These are phyloP conservation scores for Diuraphis noxia DNA, from an alignment of 1,140 invertebrate genomes.

Conservation along the genomic window DNA sequence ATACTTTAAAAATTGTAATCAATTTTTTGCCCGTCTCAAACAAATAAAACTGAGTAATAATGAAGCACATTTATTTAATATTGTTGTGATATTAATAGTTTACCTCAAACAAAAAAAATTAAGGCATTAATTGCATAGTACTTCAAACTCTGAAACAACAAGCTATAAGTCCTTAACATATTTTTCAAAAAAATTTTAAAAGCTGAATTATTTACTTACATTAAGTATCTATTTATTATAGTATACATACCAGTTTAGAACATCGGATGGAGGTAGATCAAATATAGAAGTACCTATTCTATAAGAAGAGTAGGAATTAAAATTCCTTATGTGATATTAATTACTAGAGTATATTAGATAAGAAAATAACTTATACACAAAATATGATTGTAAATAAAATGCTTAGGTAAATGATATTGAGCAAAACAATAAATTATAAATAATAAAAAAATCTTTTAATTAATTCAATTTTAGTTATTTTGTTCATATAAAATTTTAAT, in stretches of 20 bases:
- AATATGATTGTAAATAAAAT: background rate
- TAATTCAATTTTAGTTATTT: slow-evolving; percentile 23
- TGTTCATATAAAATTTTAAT: slow-evolving; percentile 32
- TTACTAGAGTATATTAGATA: background rate
- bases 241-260: background rate
- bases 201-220: background rate
- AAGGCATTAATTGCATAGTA: background rate
- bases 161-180: background rate
- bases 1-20: too few relatives aligned
- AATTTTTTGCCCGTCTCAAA: too few relatives aligned
- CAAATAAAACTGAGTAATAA: background rate
- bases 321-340: background rate
- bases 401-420: background rate
- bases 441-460: slow-evolving; percentile 33
- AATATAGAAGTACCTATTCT: background rate
- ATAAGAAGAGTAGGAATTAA: background rate
- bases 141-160: background rate
- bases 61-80: background rate
- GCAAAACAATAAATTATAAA: slow-evolving; percentile 9
- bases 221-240: background rate
- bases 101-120: background rate
- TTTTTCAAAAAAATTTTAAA: background rate
- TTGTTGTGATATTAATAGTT: background rate
- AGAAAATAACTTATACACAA: background rate
- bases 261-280: background rate